Evolutionary conservation across 2,888 invertebrate species (phyloP).

Genomic region (Euplagia quadripunctaria): DNA sequence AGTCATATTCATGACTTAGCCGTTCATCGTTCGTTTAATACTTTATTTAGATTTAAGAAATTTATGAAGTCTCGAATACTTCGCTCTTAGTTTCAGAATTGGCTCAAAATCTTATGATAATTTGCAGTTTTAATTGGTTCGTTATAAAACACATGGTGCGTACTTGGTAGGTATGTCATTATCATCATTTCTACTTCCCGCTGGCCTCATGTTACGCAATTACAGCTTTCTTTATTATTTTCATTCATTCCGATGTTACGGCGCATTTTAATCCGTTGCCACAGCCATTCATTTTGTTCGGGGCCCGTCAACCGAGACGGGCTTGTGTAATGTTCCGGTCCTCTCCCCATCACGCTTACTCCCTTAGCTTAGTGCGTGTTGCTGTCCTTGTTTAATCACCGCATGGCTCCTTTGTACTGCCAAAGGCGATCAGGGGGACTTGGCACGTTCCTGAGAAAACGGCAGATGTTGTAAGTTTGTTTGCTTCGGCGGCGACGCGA

Average conservation of each 20-base stretch:
- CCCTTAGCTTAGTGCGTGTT: constrained; percentile 32
- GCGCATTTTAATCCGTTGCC: constrained; percentile 80
- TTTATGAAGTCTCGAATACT: neutral
- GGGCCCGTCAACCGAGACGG: constrained; percentile 83
- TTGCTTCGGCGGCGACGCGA: constrained; percentile 68
- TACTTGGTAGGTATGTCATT: constrained; percentile 14
- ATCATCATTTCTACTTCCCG: constrained; percentile 56
- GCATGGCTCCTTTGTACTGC: constrained; percentile 78
- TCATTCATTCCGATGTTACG: constrained; percentile 80
- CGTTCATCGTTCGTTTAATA: too few species aligned
- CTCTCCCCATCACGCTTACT: constrained; percentile 57
- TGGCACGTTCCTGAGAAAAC: constrained; percentile 85
- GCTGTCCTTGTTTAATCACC: constrained; percentile 63
- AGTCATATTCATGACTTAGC: too few species aligned
- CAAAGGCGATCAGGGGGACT: constrained; percentile 81
- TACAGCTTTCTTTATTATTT: constrained; percentile 73
- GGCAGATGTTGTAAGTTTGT: constrained; percentile 83
- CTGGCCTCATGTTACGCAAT: constrained; percentile 79
- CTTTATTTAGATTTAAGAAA: too few species aligned
- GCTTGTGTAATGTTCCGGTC: constrained; percentile 84
- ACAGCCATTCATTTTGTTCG: constrained; percentile 83
- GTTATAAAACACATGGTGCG: constrained; percentile 35
- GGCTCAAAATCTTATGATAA: neutral
- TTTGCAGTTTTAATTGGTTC: neutral
- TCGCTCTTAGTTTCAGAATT: neutral